These are phyloP conservation scores for Danio jaintianensis DNA, from an alignment of 2,797 vertebrate genomes.

Conservation along the genomic window DNA sequence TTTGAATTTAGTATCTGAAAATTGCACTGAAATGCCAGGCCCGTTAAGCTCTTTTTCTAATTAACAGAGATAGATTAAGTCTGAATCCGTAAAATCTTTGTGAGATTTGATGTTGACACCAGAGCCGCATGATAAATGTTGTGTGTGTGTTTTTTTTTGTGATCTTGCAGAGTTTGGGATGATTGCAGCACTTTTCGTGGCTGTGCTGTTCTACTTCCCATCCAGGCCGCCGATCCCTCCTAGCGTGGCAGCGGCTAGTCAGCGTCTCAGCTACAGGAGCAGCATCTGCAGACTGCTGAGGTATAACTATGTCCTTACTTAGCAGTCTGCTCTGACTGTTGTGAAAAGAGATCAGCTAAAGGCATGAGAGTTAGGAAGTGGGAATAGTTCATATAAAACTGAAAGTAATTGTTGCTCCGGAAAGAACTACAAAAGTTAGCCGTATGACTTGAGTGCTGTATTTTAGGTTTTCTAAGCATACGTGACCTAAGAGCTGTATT, in stretches of 20 bases:
- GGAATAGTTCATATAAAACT: not conserved
- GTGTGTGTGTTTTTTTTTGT: conserved; percentile 27
- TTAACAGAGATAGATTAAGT: conserved; percentile 44
- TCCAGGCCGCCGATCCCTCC: conserved; percentile 92
- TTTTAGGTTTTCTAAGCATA: too few species aligned
- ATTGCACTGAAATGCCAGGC: conserved; percentile 22
- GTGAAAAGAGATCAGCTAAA: not conserved
- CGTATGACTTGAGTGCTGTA: not conserved
- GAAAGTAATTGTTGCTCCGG: not conserved
- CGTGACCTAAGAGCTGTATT: too few species aligned
- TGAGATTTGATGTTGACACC: conserved; percentile 25
- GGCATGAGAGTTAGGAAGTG: not conserved
- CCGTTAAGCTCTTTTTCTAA: conserved; percentile 38
- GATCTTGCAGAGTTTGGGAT: conserved; percentile 84
- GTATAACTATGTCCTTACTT: conserved; percentile 70
- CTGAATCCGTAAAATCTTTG: conserved; percentile 23
- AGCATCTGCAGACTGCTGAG: conserved; percentile 93
- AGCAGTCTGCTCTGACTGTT: not conserved
- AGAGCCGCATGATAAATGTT: conserved; percentile 16
- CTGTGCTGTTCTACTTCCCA: conserved; percentile 91
- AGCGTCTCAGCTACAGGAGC: conserved; percentile 92
- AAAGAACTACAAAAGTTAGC: not conserved
- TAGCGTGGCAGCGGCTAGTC: conserved; percentile 95
- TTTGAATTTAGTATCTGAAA: conserved; percentile 47
- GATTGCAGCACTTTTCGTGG: conserved; percentile 85